Base-by-base conservation (phyloP, 2,113 vertebrate species). In the Condylura cristata region DNA sequence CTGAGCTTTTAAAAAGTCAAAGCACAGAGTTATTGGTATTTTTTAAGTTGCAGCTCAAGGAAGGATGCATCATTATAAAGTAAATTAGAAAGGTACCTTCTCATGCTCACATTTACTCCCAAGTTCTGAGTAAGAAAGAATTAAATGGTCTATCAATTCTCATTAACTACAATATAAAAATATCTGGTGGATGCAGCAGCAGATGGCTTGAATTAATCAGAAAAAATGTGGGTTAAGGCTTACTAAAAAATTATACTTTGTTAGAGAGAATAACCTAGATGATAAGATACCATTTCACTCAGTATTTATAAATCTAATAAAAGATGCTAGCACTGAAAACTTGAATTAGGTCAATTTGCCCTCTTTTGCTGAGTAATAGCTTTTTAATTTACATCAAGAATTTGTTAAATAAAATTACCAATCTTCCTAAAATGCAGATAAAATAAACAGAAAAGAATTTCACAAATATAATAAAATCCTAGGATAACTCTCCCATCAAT, bases 161-260 rank as follows among this genome's bases (percentile, higher is more conserved):
- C 51, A 90, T 96, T 96, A 96, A 56, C 8, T 8, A 89, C 53
- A 89, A 95, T 34, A 88, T 60, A 91, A 92, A 96, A 60, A 14
- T 82, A 96, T 85, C 56, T 93, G 44, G 5, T 65, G 28, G 44
- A 70, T 75, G 78, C 22, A 86, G 22, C 32, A 14, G 60, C 84
- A 97, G 58, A 96, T 96, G 91, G 60, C 12, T 94, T 89, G 80
- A 72, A 75, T 91, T 95, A 88, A 58, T 80, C 30, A 83, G 30
- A 51, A 93, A 93, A 51, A 94, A 37, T n/a, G 53, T 66, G 2
- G 26, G 34, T 71, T 89, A 86, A 37, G 51, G 28, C 24, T 87
- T 60, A 91, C 32, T n/a, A 24, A 3, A 80, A 89, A 94, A 91
- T 92, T 70, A 39, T 81, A 89, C 18, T 75, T 51, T 76, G 20